phyloP scores from a whole-genome alignment of 2,113 vertebrate genomes.

The Nestor notabilis region DNA sequence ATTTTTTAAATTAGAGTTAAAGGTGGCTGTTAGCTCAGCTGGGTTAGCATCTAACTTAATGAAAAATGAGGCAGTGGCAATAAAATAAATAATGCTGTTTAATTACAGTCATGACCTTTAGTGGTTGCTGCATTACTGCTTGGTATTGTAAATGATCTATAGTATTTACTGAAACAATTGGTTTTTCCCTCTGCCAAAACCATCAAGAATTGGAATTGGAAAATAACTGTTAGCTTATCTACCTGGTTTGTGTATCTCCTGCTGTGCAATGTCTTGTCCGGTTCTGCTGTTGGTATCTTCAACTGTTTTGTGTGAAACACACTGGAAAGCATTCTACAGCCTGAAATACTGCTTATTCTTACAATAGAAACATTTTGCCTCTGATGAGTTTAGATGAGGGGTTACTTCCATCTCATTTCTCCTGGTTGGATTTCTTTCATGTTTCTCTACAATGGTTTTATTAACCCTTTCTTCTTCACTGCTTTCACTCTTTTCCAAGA shows the following conservation, averaged over 20 bases:
- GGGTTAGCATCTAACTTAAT: not conserved
- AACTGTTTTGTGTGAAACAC: not conserved
- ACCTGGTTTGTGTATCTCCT: not conserved
- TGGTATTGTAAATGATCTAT: not conserved
- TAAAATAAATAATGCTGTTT: slow-evolving; percentile 48
- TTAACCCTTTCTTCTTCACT: not conserved
- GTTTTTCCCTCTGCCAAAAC: not conserved
- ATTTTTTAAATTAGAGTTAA: not conserved
- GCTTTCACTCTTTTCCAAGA: not conserved
- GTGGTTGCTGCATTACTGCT: not conserved
- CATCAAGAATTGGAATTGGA: not conserved
- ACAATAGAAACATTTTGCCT: not conserved
- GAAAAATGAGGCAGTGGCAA: not conserved
- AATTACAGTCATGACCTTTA: slow-evolving; percentile 50
- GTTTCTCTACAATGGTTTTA: not conserved
- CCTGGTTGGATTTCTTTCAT: not conserved
- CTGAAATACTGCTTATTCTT: not conserved
- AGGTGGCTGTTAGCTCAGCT: not conserved
- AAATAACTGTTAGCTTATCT: slow-evolving; percentile 10
- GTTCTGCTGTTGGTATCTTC: not conserved
- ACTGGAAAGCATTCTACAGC: not conserved
- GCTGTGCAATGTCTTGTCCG: not conserved
- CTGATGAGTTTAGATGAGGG: not conserved
- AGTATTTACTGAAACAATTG: not conserved
- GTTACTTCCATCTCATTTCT: not conserved